Percentiles rank a stretch among this genome's conserved stretches.
phyloP scores from a whole-genome alignment of 2,888 invertebrate species.

The Philaethria dido region DNA sequence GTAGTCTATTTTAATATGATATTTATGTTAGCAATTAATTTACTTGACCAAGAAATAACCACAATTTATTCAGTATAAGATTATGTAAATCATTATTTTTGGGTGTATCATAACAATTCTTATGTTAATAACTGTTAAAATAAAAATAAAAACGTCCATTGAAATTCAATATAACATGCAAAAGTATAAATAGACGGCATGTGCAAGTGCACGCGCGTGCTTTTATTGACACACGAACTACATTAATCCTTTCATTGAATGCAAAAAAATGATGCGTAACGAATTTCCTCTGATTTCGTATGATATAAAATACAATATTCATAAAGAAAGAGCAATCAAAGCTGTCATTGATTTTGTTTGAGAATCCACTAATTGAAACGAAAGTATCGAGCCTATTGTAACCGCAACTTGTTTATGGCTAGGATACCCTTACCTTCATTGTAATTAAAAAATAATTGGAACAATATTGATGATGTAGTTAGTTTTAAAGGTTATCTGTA shows the following conservation, averaged over 20 bases:
- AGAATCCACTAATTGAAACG: slow-evolving; percentile 28
- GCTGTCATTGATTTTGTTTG: not conserved
- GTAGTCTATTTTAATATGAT: too few species aligned
- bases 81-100: too few species aligned
- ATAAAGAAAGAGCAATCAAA: not conserved
- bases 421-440: slow-evolving; percentile 18
- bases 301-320: not conserved
- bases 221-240: not conserved
- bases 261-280: not conserved
- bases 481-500: slow-evolving; percentile 20
- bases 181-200: not conserved
- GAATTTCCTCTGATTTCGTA: not conserved
- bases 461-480: slow-evolving; percentile 11
- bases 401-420: slow-evolving; percentile 29
- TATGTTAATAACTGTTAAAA: too few species aligned
- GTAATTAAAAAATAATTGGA: slow-evolving; percentile 34
- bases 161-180: not conserved
- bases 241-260: not conserved
- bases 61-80: too few species aligned
- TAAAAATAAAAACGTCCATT: too few species aligned
- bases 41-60: too few species aligned
- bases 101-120: too few species aligned
- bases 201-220: not conserved
- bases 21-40: too few species aligned
- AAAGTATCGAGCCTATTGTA: slow-evolving; percentile 23